Percentiles rank a stretch among this genome's conserved stretches.
Evolutionary conservation across 1,140 invertebrate species (phyloP).

Genomic region (Chrysopa pallens): DNA sequence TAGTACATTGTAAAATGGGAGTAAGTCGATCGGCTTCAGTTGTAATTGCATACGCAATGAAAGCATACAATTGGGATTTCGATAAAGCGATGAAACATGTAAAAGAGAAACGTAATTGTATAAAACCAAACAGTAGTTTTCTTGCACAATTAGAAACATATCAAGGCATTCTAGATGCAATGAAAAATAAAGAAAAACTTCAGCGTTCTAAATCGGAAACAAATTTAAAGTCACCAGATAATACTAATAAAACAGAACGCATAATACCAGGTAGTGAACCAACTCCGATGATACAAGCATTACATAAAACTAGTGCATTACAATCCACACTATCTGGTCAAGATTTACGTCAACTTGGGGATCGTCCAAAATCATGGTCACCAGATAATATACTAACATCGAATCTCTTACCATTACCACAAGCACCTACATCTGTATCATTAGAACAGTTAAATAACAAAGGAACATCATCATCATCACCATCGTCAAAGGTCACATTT

Average conservation of each 20-base stretch:
- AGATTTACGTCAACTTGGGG: conserved; percentile 15
- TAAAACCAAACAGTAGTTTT: conserved; percentile 92
- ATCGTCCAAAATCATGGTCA: conserved; percentile 64
- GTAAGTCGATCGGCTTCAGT: conserved; percentile 95
- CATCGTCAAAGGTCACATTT: not conserved
- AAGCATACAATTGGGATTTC: conserved; percentile 88
- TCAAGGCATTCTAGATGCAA: conserved; percentile 86
- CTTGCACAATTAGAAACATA: conserved; percentile 88
- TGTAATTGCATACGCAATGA: conserved; percentile 96
- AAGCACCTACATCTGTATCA: conserved; percentile 27
- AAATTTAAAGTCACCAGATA: conserved; percentile 58
- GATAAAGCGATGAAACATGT: conserved; percentile 77
- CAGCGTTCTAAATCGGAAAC: conserved; percentile 86
- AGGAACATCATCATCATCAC: conserved; percentile 3
- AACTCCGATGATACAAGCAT: conserved; percentile 32
- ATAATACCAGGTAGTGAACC: conserved; percentile 30
- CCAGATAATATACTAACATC: conserved; percentile 34
- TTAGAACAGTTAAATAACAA: conserved; percentile 26
- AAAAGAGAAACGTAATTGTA: conserved; percentile 74
- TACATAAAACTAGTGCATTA: conserved; percentile 24
- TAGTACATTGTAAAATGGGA: conserved; percentile 98
- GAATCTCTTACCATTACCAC: conserved; percentile 4
- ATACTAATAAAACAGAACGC: conserved; percentile 21
- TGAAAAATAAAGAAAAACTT: conserved; percentile 85
- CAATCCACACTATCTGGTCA: conserved; percentile 14